Conservation (phyloP, 2,888 invertebrate genomes). For the Cynaeus angustus region DNA sequence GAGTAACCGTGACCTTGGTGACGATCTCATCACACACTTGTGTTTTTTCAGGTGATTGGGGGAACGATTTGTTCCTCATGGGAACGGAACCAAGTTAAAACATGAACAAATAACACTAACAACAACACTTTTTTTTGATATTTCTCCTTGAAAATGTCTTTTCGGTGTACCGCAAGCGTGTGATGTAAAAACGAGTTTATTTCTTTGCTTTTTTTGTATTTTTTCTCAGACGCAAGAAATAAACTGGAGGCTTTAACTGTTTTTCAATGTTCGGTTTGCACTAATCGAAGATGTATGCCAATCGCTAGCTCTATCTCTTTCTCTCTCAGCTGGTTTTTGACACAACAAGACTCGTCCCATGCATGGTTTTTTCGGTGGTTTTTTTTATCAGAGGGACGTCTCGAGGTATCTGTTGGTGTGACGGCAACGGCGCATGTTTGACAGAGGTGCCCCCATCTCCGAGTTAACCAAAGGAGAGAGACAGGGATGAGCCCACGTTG, state of each 20-base stretch:
- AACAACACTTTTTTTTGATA: conserved; percentile 40
- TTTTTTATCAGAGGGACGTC: conserved; percentile 8
- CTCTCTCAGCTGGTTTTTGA: conserved; percentile 67
- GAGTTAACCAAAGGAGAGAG: conserved; percentile 29
- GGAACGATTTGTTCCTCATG: no score
- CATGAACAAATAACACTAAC: conserved; percentile 30
- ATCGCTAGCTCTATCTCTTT: conserved; percentile 67
- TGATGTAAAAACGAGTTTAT: conserved; percentile 62
- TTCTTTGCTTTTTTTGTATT: conserved; percentile 55
- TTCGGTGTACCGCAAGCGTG: conserved; percentile 62
- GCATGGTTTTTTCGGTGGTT: conserved; percentile 12
- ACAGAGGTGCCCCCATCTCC: background rate
- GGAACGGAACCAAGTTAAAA: background rate
- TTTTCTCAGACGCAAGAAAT: conserved; percentile 59
- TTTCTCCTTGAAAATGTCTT: conserved; percentile 38
- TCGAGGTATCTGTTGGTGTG: background rate
- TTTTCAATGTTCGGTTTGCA: conserved; percentile 67
- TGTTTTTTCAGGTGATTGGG: conserved; percentile 1
- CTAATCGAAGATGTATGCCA: conserved; percentile 62
- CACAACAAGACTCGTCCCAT: conserved; percentile 56
- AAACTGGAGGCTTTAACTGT: conserved; percentile 66
- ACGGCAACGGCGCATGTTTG: conserved; percentile 22
- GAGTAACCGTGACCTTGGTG: conserved; percentile 16
- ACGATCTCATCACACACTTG: conserved; percentile 63
- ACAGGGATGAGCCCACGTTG: conserved; percentile 9